Evolutionary conservation across 2,888 invertebrate genomes (phyloP), one percentile per base, ranked within the genome.

Genomic region (Cheilosia soror): DNA sequence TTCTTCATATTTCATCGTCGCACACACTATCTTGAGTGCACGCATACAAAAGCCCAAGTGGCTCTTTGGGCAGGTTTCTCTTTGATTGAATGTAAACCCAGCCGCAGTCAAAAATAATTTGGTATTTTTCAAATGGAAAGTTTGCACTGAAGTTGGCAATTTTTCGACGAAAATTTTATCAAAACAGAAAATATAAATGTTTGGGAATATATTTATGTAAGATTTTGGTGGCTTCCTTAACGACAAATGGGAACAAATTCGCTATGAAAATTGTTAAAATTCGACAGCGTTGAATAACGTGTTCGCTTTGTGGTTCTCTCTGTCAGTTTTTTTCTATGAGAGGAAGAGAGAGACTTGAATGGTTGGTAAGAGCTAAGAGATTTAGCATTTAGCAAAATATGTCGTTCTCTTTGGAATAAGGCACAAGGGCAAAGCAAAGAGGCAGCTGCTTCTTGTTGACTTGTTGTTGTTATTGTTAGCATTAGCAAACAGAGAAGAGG

Each of bases 131-230:
- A 79, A 42, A 68, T 42, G 13, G 55, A 72, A 66, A 51, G 37
- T 53, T 13, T 7, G 2, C 20, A 3, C 5, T 3, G 2, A 5
- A 40, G 5, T 37, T 15, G 29, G 25, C 20, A 51, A 13, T 57
- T 72, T 60, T 47, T 29, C 0, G 5, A 62, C 7, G 7, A 15
- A 60, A 83, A 55, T 78, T 83, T 78, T 51, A 66, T 44, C 9
- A 55, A 83, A 78, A 72, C 11, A 78, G 60, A 66, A 78, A 78
- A 66, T 83, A 2, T 78, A 83, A 78, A 62, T 78, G 49, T 72
- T 62, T 5, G 6, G n/a, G 5, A 57, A 62, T 5, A n/a, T n/a
- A 9, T 20, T 66, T 78, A 47, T 57, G 25, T n/a, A 40, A 42
- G 42, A 72, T 72, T 66, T 83, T 3, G 0, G 1, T 5, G 0